These are phyloP conservation scores for Diadegma fenestrale DNA, from an alignment of 2,888 invertebrate genomes.

Conservation along the genomic window DNA sequence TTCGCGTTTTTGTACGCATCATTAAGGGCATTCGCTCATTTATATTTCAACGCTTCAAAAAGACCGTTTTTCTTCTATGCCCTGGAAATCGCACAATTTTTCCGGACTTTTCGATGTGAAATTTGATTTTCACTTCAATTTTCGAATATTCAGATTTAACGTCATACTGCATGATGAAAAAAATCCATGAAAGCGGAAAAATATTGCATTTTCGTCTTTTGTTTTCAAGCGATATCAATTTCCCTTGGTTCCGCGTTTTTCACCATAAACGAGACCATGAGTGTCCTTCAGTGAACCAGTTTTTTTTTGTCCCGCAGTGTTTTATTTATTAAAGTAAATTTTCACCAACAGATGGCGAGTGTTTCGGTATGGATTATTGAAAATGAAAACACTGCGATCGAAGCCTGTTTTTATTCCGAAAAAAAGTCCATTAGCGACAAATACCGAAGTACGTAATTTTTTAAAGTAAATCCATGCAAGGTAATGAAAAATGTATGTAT, in stretches of 20 bases:
- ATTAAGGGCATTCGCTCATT: slow-evolving; percentile 36
- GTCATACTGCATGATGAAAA: not conserved
- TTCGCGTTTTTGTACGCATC: not conserved
- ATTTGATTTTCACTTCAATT: not conserved
- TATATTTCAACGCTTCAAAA: slow-evolving; percentile 1
- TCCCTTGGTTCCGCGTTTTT: not conserved
- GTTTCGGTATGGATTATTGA: not conserved
- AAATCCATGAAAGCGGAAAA: too few species aligned
- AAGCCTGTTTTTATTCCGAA: not conserved
- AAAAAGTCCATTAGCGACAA: not conserved
- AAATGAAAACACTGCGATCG: not conserved
- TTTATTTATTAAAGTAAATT: too few species aligned
- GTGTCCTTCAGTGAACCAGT: too few species aligned
- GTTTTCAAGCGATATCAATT: not conserved
- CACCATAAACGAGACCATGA: too few species aligned
- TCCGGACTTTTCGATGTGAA: not conserved
- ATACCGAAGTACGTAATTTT: not conserved
- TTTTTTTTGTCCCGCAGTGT: not conserved
- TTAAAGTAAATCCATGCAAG: not conserved
- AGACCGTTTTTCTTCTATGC: not conserved
- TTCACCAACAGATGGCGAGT: not conserved
- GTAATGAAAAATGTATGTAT: not conserved
- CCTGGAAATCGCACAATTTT: not conserved
- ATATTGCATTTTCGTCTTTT: not conserved
- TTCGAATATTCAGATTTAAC: not conserved